Base-by-base conservation (phyloP, 2,113 vertebrate genomes). In the Cyprinus carpio region DNA sequence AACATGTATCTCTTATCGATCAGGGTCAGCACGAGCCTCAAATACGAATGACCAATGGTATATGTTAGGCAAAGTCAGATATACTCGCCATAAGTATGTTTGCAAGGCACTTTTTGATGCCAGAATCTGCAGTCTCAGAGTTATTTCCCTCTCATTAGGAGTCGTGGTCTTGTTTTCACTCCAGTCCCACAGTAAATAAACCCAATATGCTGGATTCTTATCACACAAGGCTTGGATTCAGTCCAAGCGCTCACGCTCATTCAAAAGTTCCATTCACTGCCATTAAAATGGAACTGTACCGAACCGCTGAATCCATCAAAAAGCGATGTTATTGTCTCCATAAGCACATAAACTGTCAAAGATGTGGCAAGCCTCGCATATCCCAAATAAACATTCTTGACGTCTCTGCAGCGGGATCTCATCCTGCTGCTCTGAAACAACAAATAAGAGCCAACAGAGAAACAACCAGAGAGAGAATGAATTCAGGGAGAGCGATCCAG, bases 51-150 rank as follows among this genome's bases (percentile, higher is more conserved):
- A 87, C 85, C 88, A 40, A 74, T 64, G 81, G 72, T 91, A 91
- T 93, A 93, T 93, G 92, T 93, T 92, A 92, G 34, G 62, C 91
- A 92, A 93, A 93, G 92, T 93, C 90, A 89, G 85, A 84, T 75
- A 46, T 69, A 83, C 29, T 80, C 7, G 58, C 43, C 62, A 23
- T 51, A 54, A 76, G 56, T n/a, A 12, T 65, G 43, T 79, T 75
- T 67, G 60, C 25, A 31, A 46, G 54, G 49, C 27, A 56, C 75
- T 71, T 80, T 25, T 4, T 4, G 60, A 75, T 4, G 37, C 15
- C 29, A 25, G 56, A 74, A 82, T 84, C 18, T 69, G 62, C 75
- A 71, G 43, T 4, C 34, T 43, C 77, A 43, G 84, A 84, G 49
- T 71, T 85, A 49, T 84, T 81, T 81, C 67, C 80, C 34, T 25